Conservation (phyloP, 2,113 vertebrate species). For the Nothocercus nigrocapillus region DNA sequence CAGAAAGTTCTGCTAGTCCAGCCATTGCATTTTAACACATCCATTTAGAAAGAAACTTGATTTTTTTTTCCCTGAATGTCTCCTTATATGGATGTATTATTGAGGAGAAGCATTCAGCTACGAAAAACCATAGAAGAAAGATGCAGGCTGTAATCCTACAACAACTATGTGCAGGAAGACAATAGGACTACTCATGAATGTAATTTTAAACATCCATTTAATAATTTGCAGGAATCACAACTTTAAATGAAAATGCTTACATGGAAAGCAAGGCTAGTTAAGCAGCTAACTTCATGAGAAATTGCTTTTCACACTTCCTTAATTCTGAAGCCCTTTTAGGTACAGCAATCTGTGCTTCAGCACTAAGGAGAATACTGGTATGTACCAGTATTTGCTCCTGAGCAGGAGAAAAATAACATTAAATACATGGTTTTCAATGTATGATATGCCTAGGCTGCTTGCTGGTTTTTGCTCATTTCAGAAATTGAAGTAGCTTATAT, state of each 20-base stretch:
- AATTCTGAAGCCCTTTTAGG: neutral
- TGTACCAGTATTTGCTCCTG: neutral
- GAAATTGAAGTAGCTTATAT: neutral
- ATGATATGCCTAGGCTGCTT: accelerated
- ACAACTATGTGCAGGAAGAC: neutral
- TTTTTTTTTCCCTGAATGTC: neutral
- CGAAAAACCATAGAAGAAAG: neutral
- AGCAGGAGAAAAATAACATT: neutral
- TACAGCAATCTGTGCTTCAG: neutral
- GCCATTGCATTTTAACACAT: neutral
- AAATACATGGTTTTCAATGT: neutral
- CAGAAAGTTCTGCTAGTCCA: neutral
- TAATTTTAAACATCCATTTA: neutral
- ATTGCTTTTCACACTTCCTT: neutral
- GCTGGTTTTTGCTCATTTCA: neutral
- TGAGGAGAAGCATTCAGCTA: neutral
- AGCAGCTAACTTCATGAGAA: neutral
- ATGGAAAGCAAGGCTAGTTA: neutral
- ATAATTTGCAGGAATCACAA: neutral
- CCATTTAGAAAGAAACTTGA: neutral
- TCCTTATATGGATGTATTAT: neutral
- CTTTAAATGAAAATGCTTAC: neutral
- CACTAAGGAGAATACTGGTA: neutral
- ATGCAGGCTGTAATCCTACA: neutral
- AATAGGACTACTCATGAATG: neutral